Evolutionary conservation across 2,888 invertebrate species (phyloP).

Genomic region (Lochmaea crataegi): DNA sequence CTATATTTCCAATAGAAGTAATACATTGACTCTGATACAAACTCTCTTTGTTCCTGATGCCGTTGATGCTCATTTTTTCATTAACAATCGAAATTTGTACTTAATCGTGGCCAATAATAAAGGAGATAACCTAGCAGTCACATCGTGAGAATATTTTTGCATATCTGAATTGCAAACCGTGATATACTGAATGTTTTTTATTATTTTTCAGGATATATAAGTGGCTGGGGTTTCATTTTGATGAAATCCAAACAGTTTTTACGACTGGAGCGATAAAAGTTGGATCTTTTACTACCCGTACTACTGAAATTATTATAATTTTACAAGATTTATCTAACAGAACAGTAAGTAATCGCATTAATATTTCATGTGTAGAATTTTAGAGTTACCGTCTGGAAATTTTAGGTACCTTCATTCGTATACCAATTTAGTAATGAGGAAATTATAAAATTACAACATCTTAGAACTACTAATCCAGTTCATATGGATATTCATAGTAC

Average conservation of each 20-base stretch:
- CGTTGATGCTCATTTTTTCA: slow-evolving; percentile 55
- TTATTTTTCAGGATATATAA: slow-evolving; percentile 56
- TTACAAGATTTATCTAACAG: slow-evolving; percentile 44
- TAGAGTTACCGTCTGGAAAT: slow-evolving; percentile 26
- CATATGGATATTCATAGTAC: slow-evolving; percentile 46
- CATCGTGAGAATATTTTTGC: slow-evolving; percentile 49
- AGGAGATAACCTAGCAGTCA: slow-evolving; percentile 44
- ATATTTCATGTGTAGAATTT: slow-evolving; percentile 26
- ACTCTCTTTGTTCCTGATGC: slow-evolving; percentile 43
- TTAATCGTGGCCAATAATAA: slow-evolving; percentile 50
- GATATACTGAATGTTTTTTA: slow-evolving; percentile 28
- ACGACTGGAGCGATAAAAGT: slow-evolving; percentile 47
- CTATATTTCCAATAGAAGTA: slow-evolving; percentile 27
- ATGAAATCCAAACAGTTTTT: slow-evolving; percentile 50
- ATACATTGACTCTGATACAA: slow-evolving; percentile 42
- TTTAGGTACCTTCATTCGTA: slow-evolving; percentile 49
- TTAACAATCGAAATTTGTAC: slow-evolving; percentile 50
- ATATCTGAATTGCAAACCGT: slow-evolving; percentile 22
- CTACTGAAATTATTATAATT: slow-evolving; percentile 53
- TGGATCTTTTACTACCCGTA: slow-evolving; percentile 49
- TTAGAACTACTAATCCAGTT: slow-evolving; percentile 41
- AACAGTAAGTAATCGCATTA: slow-evolving; percentile 36
- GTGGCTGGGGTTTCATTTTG: slow-evolving; percentile 57
- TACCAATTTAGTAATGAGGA: slow-evolving; percentile 51
- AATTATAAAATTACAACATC: slow-evolving; percentile 52